Evolutionary conservation across 2,888 invertebrate genomes (phyloP).

Genomic region (Serripes groenlandicus): DNA sequence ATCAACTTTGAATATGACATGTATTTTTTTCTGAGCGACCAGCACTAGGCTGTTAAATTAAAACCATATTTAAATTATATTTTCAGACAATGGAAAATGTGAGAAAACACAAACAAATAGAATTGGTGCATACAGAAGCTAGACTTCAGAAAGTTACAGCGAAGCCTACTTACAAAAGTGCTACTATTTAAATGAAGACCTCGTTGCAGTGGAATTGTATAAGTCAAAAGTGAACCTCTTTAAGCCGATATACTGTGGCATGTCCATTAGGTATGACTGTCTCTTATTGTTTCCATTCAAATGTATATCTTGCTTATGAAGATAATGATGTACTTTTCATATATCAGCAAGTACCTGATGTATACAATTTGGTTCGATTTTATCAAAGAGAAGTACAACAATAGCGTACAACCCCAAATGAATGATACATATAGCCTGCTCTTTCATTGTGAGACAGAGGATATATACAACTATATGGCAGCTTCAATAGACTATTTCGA

Average conservation of each 20-base stretch:
- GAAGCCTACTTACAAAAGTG: conserved; percentile 46
- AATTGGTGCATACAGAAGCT: conserved; percentile 33
- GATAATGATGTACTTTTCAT: too few relatives aligned
- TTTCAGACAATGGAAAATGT: conserved; percentile 56
- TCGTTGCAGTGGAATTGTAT: conserved; percentile 37
- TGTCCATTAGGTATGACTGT: conserved; percentile 37
- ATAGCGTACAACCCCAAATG: conserved; percentile 43
- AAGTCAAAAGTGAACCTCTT: conserved; percentile 28
- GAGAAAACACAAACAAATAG: conserved; percentile 35
- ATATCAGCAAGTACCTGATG: conserved; percentile 85
- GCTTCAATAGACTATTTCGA: conserved; percentile 26
- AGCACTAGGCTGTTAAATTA: too few relatives aligned
- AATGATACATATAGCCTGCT: conserved; percentile 54
- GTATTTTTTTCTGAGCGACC: background rate
- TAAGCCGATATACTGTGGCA: conserved; percentile 42
- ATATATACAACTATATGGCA: conserved; percentile 49
- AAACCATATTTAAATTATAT: too few relatives aligned
- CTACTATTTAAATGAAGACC: conserved; percentile 40
- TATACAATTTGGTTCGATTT: conserved; percentile 84
- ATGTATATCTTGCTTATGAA: too few relatives aligned
- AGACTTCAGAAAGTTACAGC: conserved; percentile 31
- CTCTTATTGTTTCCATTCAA: too few relatives aligned
- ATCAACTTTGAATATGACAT: background rate
- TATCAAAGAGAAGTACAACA: conserved; percentile 37
- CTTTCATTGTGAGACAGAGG: conserved; percentile 34